Percentiles rank a stretch among this genome's conserved stretches.
Evolutionary conservation across 2,113 vertebrate genomes (phyloP).

Genomic region (Tinamus guttatus): DNA sequence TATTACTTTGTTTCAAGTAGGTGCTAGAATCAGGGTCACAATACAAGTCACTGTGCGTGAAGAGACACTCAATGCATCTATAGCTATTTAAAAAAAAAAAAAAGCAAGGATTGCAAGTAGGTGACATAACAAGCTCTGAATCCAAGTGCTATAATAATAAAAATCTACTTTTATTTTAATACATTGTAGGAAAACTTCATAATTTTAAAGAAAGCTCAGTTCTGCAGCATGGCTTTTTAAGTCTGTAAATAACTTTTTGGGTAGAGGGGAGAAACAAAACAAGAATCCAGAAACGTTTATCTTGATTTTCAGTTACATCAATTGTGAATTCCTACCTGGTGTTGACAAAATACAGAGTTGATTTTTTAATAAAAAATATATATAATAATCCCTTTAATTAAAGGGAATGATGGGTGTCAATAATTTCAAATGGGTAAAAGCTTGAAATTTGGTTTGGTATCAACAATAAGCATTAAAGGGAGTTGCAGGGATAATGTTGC

Average conservation of each 20-base stretch:
- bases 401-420: conserved; percentile 88
- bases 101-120: conserved; percentile 81
- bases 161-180: conserved; percentile 99
- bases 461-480: conserved; percentile 76
- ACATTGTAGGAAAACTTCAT: conserved; percentile 97
- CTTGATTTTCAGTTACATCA: conserved; percentile 86
- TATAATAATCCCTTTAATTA: conserved; percentile 96
- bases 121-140: conserved; percentile 86
- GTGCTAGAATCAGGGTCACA: conserved; percentile 91
- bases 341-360: conserved; percentile 92
- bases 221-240: conserved; percentile 96
- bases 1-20: conserved; percentile 81
- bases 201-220: conserved; percentile 90
- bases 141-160: conserved; percentile 97
- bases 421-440: conserved; percentile 81
- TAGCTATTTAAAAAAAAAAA: conserved; percentile 48
- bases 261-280: conserved; percentile 78
- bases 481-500: conserved; percentile 76
- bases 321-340: conserved; percentile 95
- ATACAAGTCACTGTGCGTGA: conserved; percentile 88
- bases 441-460: conserved; percentile 77
- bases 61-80: conserved; percentile 76
- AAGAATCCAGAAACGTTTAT: conserved; percentile 75
- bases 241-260: conserved; percentile 96
- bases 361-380: conserved; percentile 90